Conservation (phyloP, 2,888 invertebrate species). For the Drosophila stalkeri region DNA sequence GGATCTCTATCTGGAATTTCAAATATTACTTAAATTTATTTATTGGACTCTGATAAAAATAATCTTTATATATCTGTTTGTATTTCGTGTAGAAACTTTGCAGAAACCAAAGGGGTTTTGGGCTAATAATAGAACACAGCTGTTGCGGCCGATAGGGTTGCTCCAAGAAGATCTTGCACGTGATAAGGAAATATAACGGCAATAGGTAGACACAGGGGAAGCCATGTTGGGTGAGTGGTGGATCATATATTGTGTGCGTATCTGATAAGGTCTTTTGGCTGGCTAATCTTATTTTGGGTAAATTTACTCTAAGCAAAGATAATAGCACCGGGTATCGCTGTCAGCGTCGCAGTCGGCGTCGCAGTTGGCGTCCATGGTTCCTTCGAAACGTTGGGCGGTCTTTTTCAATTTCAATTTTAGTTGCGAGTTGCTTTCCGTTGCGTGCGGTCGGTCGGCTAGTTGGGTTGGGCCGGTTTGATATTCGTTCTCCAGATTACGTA, state of each 20-base stretch:
- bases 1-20: constrained; percentile 1
- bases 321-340: constrained; percentile 18
- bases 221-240: neutral
- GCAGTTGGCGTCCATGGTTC: constrained; percentile 38
- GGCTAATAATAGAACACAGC: neutral
- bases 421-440: constrained; percentile 68
- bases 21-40: neutral
- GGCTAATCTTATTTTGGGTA: constrained; percentile 50
- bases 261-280: constrained; percentile 4
- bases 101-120: neutral
- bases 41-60: neutral
- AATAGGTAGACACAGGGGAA: neutral
- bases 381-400: constrained; percentile 48
- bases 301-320: constrained; percentile 42
- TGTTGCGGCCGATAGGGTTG: neutral
- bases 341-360: neutral
- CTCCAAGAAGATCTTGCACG: neutral
- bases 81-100: neutral
- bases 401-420: constrained; percentile 62
- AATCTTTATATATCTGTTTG: neutral
- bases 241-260: neutral
- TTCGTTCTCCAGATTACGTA: constrained; percentile 21
- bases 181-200: constrained; percentile 12
- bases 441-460: constrained; percentile 64
- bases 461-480: constrained; percentile 1